A percentile compares a stretch with the other conserved stretches of the same genome.
These are phyloP conservation scores for Octopus sinensis DNA, from an alignment of 1,140 invertebrate species.

Conservation along the genomic window DNA sequence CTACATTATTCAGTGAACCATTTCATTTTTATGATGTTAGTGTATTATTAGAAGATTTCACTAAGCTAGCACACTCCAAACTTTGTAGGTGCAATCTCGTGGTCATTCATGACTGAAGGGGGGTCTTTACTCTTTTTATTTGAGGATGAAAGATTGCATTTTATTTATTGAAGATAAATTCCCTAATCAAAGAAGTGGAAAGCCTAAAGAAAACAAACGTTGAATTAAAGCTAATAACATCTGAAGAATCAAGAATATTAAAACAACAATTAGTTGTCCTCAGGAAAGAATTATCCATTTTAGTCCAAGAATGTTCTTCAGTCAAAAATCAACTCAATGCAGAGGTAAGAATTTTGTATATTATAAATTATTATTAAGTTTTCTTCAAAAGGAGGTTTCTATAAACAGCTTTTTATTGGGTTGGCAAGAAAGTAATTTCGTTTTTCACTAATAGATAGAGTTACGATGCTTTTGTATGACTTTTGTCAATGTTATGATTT, in stretches of 20 bases:
- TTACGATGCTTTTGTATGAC: too few species aligned
- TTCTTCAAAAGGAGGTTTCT: constrained; percentile 5
- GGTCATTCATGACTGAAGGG: background rate
- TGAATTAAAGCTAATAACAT: constrained; percentile 43
- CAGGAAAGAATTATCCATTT: constrained; percentile 39
- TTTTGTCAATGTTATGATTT: too few species aligned
- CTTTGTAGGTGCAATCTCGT: background rate
- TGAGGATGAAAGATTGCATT: background rate
- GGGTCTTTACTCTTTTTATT: background rate
- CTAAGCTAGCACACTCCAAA: background rate
- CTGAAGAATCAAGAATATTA: constrained; percentile 48
- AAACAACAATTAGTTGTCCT: constrained; percentile 52
- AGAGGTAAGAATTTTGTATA: constrained; percentile 39
- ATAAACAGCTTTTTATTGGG: background rate
- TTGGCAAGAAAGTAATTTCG: background rate
- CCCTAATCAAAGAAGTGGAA: constrained; percentile 43
- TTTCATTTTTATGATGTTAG: background rate
- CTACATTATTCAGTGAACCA: background rate
- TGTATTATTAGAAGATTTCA: background rate
- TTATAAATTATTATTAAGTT: background rate
- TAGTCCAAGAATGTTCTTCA: constrained; percentile 49
- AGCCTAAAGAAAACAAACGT: constrained; percentile 44
- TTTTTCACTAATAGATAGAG: background rate
- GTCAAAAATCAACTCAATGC: constrained; percentile 50
- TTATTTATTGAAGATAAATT: constrained; percentile 30